Percentiles rank a stretch among this genome's conserved stretches.
Evolutionary conservation across 2,797 vertebrate species (phyloP).

Genomic region (Falco rusticolus): DNA sequence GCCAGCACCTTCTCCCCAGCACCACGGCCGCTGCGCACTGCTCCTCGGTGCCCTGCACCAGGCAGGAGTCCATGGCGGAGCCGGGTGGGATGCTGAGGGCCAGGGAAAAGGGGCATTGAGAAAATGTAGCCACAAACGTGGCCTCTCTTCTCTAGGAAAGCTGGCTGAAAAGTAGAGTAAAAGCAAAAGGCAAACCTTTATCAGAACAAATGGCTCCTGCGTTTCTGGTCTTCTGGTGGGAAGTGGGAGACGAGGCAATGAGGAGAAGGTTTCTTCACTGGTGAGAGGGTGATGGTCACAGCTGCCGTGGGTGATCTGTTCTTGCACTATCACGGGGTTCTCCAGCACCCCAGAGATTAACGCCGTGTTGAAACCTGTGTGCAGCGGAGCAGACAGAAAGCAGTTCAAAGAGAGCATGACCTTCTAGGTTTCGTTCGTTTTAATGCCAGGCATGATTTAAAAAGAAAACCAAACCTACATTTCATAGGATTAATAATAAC

Average conservation of each 20-base stretch:
- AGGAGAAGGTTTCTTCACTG: accelerated
- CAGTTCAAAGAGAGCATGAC: neutral
- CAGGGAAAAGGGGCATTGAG: neutral
- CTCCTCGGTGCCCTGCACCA: accelerated
- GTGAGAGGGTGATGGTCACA: neutral
- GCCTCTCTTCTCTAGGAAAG: neutral
- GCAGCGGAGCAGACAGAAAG: neutral
- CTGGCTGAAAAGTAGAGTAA: neutral
- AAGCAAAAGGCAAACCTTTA: neutral
- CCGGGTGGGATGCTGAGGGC: neutral
- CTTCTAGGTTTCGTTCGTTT: neutral
- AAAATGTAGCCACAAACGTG: accelerated
- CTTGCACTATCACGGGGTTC: neutral
- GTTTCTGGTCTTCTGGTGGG: no score
- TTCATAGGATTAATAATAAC: neutral
- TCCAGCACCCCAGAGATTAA: neutral
- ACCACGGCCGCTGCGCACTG: neutral
- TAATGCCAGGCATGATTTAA: neutral
- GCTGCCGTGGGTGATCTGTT: neutral
- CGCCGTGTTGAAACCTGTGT: accelerated
- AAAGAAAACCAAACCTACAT: neutral
- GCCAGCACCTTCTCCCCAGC: accelerated
- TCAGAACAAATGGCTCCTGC: neutral
- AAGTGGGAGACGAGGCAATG: no score
- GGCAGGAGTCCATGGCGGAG: neutral